A percentile compares a stretch with the other conserved stretches of the same genome.
Conservation (phyloP, 2,797 vertebrate genomes). For the Natrix natrix region DNA sequence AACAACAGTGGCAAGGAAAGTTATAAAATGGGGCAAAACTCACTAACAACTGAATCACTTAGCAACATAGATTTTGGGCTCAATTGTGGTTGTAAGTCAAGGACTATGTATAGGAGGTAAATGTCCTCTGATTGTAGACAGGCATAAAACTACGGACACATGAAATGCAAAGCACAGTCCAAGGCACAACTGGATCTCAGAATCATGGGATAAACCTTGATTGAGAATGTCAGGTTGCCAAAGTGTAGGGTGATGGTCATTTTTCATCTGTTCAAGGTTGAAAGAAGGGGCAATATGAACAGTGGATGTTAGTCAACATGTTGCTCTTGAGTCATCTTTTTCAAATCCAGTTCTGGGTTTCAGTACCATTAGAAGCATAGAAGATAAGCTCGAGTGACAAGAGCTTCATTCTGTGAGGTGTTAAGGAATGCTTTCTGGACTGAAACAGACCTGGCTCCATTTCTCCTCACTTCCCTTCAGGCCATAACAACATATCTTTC, state of each 20-base stretch:
- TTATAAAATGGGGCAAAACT: background rate
- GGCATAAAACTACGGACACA: background rate
- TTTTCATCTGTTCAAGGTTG: background rate
- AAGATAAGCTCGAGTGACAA: background rate
- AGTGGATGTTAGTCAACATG: background rate
- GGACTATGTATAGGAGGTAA: too few relatives aligned
- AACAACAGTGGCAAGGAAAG: background rate
- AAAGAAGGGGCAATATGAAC: background rate
- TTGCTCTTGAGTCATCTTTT: background rate
- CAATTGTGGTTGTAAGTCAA: background rate
- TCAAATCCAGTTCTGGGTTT: background rate
- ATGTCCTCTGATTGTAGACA: too few relatives aligned
- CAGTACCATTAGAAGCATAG: background rate
- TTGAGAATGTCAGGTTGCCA: background rate
- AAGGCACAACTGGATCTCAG: background rate
- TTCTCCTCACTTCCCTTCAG: background rate
- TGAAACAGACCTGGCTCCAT: background rate
- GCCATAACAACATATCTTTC: background rate
- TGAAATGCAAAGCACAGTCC: background rate
- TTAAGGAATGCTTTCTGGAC: background rate
- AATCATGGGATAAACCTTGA: background rate
- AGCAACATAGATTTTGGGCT: background rate
- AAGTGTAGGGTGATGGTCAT: background rate
- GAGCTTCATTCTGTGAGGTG: background rate
- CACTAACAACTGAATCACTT: background rate